Conservation (phyloP, 2,113 vertebrate species). For the Pteruthius melanotis region DNA sequence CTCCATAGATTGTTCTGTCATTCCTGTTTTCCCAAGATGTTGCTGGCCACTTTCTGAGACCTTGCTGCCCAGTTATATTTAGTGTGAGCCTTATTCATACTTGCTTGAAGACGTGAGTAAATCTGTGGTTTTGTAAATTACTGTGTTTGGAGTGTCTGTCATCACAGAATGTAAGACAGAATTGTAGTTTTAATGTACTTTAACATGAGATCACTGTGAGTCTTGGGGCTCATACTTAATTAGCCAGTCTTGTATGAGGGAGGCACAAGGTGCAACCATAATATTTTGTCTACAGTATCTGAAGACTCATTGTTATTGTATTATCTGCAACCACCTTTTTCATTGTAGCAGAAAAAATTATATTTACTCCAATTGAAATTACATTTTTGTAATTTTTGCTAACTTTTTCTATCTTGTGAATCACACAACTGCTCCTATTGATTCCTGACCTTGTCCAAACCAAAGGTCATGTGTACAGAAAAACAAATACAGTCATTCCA, state of each 20-base stretch:
- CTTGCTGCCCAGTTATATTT: not conserved
- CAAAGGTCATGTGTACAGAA: rapidly evolving
- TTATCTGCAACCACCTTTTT: not conserved
- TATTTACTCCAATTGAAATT: not conserved
- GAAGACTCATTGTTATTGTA: not conserved
- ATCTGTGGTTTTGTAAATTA: not conserved
- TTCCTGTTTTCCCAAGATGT: not conserved
- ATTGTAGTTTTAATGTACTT: not conserved
- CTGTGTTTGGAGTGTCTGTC: not conserved
- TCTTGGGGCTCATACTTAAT: not conserved
- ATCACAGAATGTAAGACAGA: not conserved
- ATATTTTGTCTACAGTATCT: not conserved
- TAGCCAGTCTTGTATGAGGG: not conserved
- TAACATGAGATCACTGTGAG: not conserved
- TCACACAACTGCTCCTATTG: not conserved
- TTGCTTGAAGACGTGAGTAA: not conserved
- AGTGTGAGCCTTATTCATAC: not conserved
- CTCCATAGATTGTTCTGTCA: not conserved
- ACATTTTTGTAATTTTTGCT: not conserved
- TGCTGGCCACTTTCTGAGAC: not conserved
- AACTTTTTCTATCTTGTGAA: not conserved
- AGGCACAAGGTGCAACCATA: not conserved
- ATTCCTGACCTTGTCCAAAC: not conserved
- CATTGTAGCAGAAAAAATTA: not conserved
- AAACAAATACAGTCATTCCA: not conserved